Base-by-base conservation (phyloP, 2,797 vertebrate species). In the Telmatherina bonti region DNA sequence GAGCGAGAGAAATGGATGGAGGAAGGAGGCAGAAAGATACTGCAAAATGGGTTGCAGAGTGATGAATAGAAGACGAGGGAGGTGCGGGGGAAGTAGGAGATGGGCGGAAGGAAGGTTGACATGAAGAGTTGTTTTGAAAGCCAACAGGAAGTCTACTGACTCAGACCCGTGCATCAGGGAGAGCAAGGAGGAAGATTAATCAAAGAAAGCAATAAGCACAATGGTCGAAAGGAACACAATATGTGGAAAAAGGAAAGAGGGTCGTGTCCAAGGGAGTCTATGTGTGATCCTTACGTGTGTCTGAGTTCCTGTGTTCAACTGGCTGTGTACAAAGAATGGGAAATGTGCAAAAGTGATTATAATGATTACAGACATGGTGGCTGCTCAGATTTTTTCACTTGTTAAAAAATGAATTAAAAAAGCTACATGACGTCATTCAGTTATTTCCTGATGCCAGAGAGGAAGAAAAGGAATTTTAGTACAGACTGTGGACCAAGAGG, bases 41-140 rank as follows among this genome's bases (percentile, higher is more conserved):
- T 89, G 89, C 88, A 91, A 86, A 91, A 91, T 89, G 86, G 88
- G 88, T 81, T 82, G 82, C n/a, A 59, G 84, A 84, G 85, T 89
- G 87, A 91, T 88, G 82, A 88, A 91, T 89, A 87, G 90, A 89
- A 91, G 84, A 85, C 74, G 20, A 85, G 83, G 83, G 86, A 85
- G 81, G 85, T 77, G 68, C 65, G 58, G 80, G 76, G 82, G 53
- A 78, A 74, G 69, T 49, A 57, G 71, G 62, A 54, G 70, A 80
- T 38, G 65, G 78, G 79, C 72, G 88, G 86, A 87, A 88, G 82
- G 81, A 82, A 85, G 85, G 87, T 78, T 89, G 90, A 90, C 88
- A 85, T 80, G 87, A 87, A 86, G 83, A 82, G 91, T 90, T 91
- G 87, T 91, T 92, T 91, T 91, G 88, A 89, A 88, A 91, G 87